phyloP scores from a whole-genome alignment of 2,113 vertebrate genomes.

The Plecotus auritus region DNA sequence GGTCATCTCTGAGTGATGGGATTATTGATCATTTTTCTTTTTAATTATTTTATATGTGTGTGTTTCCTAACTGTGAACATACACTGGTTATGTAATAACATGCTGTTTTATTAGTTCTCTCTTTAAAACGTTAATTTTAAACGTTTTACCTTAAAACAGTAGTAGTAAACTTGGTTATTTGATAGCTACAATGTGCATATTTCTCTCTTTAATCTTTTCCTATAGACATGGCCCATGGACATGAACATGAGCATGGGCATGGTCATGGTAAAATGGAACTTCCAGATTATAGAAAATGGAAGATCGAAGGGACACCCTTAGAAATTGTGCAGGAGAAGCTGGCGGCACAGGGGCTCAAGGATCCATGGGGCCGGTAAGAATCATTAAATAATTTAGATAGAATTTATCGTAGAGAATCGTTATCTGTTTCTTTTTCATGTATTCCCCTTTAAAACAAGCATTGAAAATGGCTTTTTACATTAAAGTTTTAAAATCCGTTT shows the following conservation, averaged over 20 bases:
- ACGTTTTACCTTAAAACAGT: not conserved
- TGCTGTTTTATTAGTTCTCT: not conserved
- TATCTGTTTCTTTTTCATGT: not conserved
- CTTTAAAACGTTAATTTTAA: slow-evolving; percentile 5
- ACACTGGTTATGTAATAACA: not conserved
- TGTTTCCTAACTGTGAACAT: slow-evolving; percentile 10
- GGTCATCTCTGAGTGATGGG: not conserved
- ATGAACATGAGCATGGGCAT: slow-evolving; percentile 73
- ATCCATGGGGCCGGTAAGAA: slow-evolving; percentile 93
- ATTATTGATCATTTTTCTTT: not conserved
- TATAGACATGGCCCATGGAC: slow-evolving; percentile 78
- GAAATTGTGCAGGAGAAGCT: slow-evolving; percentile 88
- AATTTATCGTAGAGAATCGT: not conserved
- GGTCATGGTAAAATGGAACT: slow-evolving; percentile 86
- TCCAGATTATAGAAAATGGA: slow-evolving; percentile 93
- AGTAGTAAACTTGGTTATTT: not conserved
- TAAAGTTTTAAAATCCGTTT: slow-evolving; percentile 1
- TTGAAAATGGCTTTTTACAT: not conserved
- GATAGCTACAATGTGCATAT: not conserved
- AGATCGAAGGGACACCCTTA: slow-evolving; percentile 90
- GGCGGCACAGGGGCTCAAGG: slow-evolving; percentile 86
- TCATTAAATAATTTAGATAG: not conserved
- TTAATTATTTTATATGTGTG: not conserved
- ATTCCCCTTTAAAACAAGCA: not conserved
- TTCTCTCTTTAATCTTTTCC: slow-evolving; percentile 22